Evolutionary conservation across 1,140 invertebrate genomes (phyloP), one percentile per base, ranked within the genome.

Genomic region (Drosophila ficusphila): DNA sequence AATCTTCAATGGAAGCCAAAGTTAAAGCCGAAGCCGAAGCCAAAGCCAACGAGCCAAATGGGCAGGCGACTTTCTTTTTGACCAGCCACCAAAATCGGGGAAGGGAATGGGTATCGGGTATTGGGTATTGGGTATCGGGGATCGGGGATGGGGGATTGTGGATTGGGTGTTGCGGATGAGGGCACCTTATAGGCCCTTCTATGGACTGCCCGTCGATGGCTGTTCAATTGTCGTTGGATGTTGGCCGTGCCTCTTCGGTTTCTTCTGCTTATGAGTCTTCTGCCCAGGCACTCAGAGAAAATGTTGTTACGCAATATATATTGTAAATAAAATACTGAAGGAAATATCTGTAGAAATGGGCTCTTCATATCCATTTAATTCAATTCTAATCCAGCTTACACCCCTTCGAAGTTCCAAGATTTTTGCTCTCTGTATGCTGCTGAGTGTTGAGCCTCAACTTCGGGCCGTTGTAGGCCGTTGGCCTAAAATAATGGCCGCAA

Each of bases 391-490:
- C 23, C 5, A 5, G 23, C 23, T 23, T 23, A 23, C 2, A 23
- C n/a, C n/a, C n/a, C n/a, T n/a, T 3, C 2, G 23, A 23, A 21
- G 2, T 21, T 18, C 11, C 23, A 3, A 5, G 23, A 14, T 14
- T 23, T 49, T 62, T 46, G 36, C 8, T 38, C 1, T 1, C 60
- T 36, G 60, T 47, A 41, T 12, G 21, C 19, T 31, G 41, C 42
- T 67, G 36, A 18, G 12, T 29, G 12, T 29, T 47, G 61, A 25
- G 44, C 54, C 44, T 36, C 38, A 29, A 34, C 44, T 70, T 36
- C 54, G 81, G 81, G 81, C 81, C 81, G 82, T 86, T 88, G 81
- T 86, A 86, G 81, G 81, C 81, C 81, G 81, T 86, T 86, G 81
- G 82, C 81, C 81, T 86, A 86, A 86, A 86, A 86, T 88, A 81